Conservation (phyloP, 2,888 invertebrate genomes). For the Diarsia brunnea region DNA sequence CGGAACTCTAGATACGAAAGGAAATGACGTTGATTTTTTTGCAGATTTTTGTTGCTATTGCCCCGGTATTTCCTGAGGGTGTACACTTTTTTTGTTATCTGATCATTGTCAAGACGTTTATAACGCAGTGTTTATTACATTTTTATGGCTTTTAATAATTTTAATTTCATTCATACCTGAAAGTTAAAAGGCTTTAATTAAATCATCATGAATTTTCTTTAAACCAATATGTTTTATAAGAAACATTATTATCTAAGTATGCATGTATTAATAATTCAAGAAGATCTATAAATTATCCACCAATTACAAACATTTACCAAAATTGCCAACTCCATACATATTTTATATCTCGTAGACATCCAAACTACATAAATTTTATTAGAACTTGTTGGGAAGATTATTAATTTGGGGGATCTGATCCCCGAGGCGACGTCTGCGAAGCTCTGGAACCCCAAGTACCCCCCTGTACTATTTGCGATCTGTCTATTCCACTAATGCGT, state of each 20-base stretch:
- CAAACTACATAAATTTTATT: conserved; percentile 55
- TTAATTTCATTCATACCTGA: not conserved
- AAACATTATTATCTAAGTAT: not conserved
- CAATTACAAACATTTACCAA: conserved; percentile 26
- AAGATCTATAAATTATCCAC: conserved; percentile 10
- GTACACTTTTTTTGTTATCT: conserved; percentile 25
- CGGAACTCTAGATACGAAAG: conserved; percentile 73
- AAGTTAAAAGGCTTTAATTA: not conserved
- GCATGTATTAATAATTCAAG: not conserved
- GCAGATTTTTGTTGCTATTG: conserved; percentile 42
- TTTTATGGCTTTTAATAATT: conserved; percentile 35
- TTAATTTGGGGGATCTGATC: conserved; percentile 54
- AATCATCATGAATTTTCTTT: conserved; percentile 3
- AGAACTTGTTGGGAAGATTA: conserved; percentile 58
- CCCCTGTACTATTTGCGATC: conserved; percentile 80
- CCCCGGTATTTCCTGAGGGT: conserved; percentile 52
- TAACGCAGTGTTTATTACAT: conserved; percentile 45
- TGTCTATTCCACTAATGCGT: conserved; percentile 86
- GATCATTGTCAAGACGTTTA: conserved; percentile 36
- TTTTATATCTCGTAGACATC: conserved; percentile 48
- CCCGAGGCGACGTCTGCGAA: conserved; percentile 58
- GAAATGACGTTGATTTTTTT: conserved; percentile 80
- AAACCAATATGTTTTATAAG: not conserved
- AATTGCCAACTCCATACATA: conserved; percentile 42
- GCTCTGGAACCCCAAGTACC: conserved; percentile 66